A percentile compares a stretch with the other conserved stretches of the same genome.
Conservation (phyloP, 2,113 vertebrate genomes). For the Ivindomyrus marchei region DNA sequence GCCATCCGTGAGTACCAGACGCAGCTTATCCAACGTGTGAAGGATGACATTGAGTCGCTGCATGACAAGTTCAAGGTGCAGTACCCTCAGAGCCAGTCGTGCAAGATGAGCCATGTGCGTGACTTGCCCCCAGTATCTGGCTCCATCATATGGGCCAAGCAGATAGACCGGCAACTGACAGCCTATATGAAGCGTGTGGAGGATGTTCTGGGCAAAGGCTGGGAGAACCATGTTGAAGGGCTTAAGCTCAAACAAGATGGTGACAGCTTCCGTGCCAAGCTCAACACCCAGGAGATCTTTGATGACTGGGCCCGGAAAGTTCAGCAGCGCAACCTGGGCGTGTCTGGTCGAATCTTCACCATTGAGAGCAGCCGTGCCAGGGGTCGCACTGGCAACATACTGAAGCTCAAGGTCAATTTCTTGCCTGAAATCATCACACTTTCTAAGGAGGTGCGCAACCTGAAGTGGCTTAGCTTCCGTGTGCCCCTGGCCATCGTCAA, state of each 20-base stretch:
- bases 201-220: conserved; percentile 93
- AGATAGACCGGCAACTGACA: conserved; percentile 93
- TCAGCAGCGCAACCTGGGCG: conserved; percentile 94
- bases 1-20: conserved; percentile 97
- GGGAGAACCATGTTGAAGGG: conserved; percentile 97
- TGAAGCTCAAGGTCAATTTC: conserved; percentile 97
- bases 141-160: conserved; percentile 98
- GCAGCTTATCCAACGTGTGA: conserved; percentile 92
- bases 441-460: conserved; percentile 94
- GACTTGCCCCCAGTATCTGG: conserved; percentile 92
- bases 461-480: conserved; percentile 97
- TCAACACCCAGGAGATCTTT: conserved; percentile 97
- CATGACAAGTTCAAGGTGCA: conserved; percentile 99
- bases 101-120: conserved; percentile 96
- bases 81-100: conserved; percentile 94
- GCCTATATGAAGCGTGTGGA: conserved; percentile 99
- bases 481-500: conserved; percentile 95
- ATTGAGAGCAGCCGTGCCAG: conserved; percentile 89
- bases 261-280: conserved; percentile 96
- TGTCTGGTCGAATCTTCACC: conserved; percentile 94
- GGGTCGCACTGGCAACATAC: conserved; percentile 81
- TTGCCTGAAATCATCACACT: conserved; percentile 96
- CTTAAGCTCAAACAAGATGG: conserved; percentile 98
- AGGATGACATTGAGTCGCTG: conserved; percentile 94
- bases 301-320: conserved; percentile 98